Base-by-base conservation (phyloP, 2,113 vertebrate genomes). In the Ivindomyrus marchei region DNA sequence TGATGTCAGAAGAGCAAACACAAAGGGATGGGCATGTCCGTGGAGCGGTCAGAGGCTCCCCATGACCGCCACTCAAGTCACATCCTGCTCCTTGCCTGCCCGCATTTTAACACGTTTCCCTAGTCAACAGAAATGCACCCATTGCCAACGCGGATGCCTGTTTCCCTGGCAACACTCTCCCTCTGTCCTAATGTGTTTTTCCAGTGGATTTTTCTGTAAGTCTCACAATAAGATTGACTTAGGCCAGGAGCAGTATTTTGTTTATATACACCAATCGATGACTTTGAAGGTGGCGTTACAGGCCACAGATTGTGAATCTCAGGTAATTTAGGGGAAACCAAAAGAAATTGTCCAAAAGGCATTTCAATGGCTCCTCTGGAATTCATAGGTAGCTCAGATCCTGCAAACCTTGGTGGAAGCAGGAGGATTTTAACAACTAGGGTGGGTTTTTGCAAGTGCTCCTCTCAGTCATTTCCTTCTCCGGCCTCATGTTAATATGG, bases 121-220 rank as follows among this genome's bases (percentile, higher is more conserved):
- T 39, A 87, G 50, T 52, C 85, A 50, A 52, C 49, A 87, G n/a
- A 36, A 85, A 53, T 45, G 11, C 49, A 19, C 17, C 24, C 13
- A n/a, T 49, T 47, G n/a, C 7, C 13, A 53, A 52, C 2, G 10
- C 3, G 85, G 49, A 31, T 50, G 49, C 47, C 7, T 2, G 85
- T 87, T 87, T 87, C 85, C 85, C 27, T 52, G 85, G 85, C 85
- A 87, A 87, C 85, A 36, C 21, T n/a, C 17, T 27, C 27, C 21
- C 49, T 13, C 45, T 46, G n/a, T 42, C 24, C 46, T 47, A 45
- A 83, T 42, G 8, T 86, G 49, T 83, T 86, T 31, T 50, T 50
- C 39, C 19, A 47, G 83, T 49, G 21, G 0, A 85, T 85, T 49
- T 85, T 85, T 85, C 83, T 46, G 10, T 3, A 85, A 47, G 39